phyloP scores from a whole-genome alignment of 2,113 vertebrate species.

The Gambusia affinis region DNA sequence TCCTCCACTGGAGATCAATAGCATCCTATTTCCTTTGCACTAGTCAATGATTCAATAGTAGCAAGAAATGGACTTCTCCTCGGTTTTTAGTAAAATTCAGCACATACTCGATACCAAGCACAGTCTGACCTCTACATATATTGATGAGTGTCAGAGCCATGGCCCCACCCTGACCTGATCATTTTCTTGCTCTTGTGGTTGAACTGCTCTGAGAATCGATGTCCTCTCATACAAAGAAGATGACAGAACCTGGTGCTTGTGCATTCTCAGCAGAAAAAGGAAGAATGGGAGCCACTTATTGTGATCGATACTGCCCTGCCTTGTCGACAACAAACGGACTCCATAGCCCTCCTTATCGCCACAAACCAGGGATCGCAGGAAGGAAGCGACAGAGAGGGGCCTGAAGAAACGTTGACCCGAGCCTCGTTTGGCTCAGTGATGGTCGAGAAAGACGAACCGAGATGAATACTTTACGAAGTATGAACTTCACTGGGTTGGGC shows the following conservation, averaged over 20 bases:
- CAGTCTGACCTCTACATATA: neutral
- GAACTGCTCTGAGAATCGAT: slow-evolving; percentile 36
- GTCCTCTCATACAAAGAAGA: slow-evolving; percentile 14
- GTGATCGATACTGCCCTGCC: slow-evolving; percentile 48
- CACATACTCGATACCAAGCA: slow-evolving; percentile 26
- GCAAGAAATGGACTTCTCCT: slow-evolving; percentile 6
- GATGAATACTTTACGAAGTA: neutral
- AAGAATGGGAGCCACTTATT: slow-evolving; percentile 24
- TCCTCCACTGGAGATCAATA: slow-evolving; percentile 59
- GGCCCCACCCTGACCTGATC: slow-evolving; percentile 9
- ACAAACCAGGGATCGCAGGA: slow-evolving; percentile 50
- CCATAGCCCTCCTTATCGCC: slow-evolving; percentile 59
- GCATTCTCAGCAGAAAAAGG: slow-evolving; percentile 50
- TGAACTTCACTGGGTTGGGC: slow-evolving; percentile 17
- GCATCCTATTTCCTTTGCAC: slow-evolving; percentile 53
- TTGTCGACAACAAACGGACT: slow-evolving; percentile 21
- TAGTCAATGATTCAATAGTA: slow-evolving; percentile 48
- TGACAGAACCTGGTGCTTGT: slow-evolving; percentile 34
- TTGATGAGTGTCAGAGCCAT: slow-evolving; percentile 3
- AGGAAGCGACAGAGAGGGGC: slow-evolving; percentile 30
- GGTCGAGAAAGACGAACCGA: neutral
- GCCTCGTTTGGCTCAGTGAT: slow-evolving; percentile 4
- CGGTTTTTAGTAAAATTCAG: slow-evolving; percentile 6
- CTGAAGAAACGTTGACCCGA: slow-evolving; percentile 44
- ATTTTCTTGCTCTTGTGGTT: slow-evolving; percentile 14